Evolutionary conservation across 1,140 invertebrate species (phyloP), one percentile per base, ranked within the genome.

Genomic region (Drosophila bocqueti): DNA sequence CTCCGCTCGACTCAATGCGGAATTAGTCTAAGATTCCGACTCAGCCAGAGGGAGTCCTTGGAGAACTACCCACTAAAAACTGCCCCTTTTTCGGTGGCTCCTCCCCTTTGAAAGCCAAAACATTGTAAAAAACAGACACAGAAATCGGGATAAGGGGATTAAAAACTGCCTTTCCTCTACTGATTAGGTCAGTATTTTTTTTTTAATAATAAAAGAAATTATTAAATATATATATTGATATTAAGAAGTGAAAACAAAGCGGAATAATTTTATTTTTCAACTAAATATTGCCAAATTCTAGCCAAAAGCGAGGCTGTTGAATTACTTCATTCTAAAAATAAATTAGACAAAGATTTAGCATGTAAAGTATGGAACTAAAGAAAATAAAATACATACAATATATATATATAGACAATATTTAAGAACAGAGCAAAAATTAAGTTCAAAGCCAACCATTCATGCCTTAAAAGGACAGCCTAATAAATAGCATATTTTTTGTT

Each of bases 11-110:
- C 52, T 60, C 54, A 40, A 55, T 40, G 69, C 36, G 46, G 40
- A 71, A 45, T 71, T 55, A 83, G 61, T 66, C 73, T 57, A 50
- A 63, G 63, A 83, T 46, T 64, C 68, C 75, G 46, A 66, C 63
- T 54, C 81, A 47, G 26, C 49, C 64, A 40, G 79, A 49, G 61
- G 64, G 54, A 57, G 36, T 40, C 54, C 54, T 79, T 43, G 55
- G 38, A 26, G 34, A 42, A 40, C 54, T 57, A 26, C 54, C 55
- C 46, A 54, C 29, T 50, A 13, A 38, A 64, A 63, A 47, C 31
- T 40, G 54, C 64, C 29, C 43, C 64, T 31, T 34, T 34, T 36
- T 21, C 21, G 13, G 21, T 45, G 45, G 46, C 63, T 67, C 63
- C 63, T 66, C 63, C 63, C 57, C 54, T 57, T 57, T 57, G 9